phyloP scores from a whole-genome alignment of 2,797 vertebrate species.

The Silurus lanzhouensis region DNA sequence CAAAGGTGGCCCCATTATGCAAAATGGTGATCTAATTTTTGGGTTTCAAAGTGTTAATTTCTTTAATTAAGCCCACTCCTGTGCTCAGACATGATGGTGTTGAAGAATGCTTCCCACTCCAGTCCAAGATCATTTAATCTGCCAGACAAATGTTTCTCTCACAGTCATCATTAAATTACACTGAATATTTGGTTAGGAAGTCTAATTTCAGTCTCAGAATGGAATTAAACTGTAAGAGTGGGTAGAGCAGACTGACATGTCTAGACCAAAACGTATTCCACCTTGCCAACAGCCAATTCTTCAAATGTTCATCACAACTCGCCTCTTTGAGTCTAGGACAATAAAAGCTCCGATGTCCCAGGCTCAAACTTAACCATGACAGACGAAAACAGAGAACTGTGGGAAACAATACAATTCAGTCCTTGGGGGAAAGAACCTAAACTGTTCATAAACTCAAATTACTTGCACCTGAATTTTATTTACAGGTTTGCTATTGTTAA shows the following conservation, averaged over 20 bases:
- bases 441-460: slow-evolving; percentile 50
- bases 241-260: slow-evolving; percentile 11
- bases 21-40: slow-evolving; percentile 38
- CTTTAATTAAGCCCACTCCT: slow-evolving; percentile 1
- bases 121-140: slow-evolving; percentile 34
- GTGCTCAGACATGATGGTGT: slow-evolving; percentile 27
- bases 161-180: slow-evolving; percentile 28
- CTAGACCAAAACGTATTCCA: slow-evolving; percentile 11
- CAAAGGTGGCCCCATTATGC: slow-evolving; percentile 37
- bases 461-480: slow-evolving; percentile 36
- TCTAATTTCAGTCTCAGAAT: background rate
- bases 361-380: slow-evolving; percentile 15
- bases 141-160: slow-evolving; percentile 25
- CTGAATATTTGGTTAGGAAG: slow-evolving; percentile 31
- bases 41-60: slow-evolving; percentile 38
- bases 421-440: slow-evolving; percentile 45
- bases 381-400: slow-evolving; percentile 42
- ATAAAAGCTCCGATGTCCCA: slow-evolving; percentile 47
- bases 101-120: slow-evolving; percentile 30
- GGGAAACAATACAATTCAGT: slow-evolving; percentile 49
- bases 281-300: slow-evolving; percentile 34
- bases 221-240: slow-evolving; percentile 1
- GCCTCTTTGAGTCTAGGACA: background rate
- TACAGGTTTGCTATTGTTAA: slow-evolving; percentile 2
- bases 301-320: slow-evolving; percentile 44